Evolutionary conservation across 2,888 invertebrate species (phyloP).

Genomic region (Brassicogethes aeneus): DNA sequence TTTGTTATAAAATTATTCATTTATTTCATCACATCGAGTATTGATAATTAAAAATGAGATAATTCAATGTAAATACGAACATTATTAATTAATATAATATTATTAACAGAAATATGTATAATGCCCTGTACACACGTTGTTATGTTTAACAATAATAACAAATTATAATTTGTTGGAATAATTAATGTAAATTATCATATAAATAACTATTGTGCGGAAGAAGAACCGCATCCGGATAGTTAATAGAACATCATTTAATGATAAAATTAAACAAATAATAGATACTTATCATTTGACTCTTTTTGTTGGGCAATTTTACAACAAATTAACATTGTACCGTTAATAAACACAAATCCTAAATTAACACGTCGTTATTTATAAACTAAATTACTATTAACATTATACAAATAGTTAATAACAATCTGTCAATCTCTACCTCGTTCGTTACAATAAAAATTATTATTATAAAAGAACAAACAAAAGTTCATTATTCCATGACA

Average conservation of each 20-base stretch:
- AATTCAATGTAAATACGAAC: not conserved
- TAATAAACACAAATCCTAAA: not conserved
- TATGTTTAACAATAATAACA: conserved; percentile 16
- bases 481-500: no score
- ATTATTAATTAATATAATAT: conserved; percentile 1
- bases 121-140: conserved; percentile 4
- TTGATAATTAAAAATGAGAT: conserved; percentile 1
- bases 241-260: not conserved
- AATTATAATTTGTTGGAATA: conserved; percentile 17
- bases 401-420: no score
- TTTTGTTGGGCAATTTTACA: not conserved
- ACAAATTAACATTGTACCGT: no score
- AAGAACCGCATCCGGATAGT: conserved; percentile 22
- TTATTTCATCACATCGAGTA: not conserved
- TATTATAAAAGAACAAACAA: no score
- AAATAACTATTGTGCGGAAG: conserved; percentile 21
- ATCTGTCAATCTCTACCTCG: no score
- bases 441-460: no score
- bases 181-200: conserved; percentile 22
- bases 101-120: conserved; percentile 1
- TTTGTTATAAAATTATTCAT: not conserved
- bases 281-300: no score
- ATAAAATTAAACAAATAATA: no score
- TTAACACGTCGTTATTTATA: not conserved
- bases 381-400: no score